phyloP scores from a whole-genome alignment of 2,113 vertebrate species.

The Lagopus leucura region DNA sequence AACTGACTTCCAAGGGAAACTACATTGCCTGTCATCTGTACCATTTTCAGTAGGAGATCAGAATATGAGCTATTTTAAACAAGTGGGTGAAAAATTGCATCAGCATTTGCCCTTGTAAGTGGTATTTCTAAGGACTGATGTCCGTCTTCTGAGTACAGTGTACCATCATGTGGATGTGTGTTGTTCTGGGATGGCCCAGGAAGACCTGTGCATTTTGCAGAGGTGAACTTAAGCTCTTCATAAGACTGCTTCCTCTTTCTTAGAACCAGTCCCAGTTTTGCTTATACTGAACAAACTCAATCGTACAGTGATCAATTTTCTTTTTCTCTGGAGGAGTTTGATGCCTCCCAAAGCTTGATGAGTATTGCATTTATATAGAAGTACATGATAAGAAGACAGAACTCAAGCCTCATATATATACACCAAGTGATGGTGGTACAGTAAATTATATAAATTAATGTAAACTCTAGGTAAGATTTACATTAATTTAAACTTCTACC shows the following conservation, averaged over 20 bases:
- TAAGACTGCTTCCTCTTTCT: neutral
- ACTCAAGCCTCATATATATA: neutral
- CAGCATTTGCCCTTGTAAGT: neutral
- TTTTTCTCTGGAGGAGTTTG: neutral
- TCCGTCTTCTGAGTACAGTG: neutral
- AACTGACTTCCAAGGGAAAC: neutral
- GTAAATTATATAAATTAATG: neutral
- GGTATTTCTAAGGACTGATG: neutral
- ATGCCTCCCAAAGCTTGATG: neutral
- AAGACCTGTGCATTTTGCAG: neutral
- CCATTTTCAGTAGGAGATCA: neutral
- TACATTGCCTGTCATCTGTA: neutral
- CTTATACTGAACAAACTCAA: neutral
- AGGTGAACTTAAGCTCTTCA: neutral
- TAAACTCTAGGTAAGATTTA: neutral
- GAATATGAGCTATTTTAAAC: neutral
- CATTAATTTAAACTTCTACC: neutral
- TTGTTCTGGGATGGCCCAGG: neutral
- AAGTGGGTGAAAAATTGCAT: neutral
- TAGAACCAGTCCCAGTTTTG: neutral
- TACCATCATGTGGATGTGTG: neutral
- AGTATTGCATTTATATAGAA: neutral
- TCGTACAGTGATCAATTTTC: neutral
- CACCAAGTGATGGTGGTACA: neutral
- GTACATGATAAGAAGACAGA: neutral